A percentile compares a stretch with the other conserved stretches of the same genome.
Evolutionary conservation across 2,797 vertebrate species (phyloP).

Genomic region (Spinibarbus caldwelli): DNA sequence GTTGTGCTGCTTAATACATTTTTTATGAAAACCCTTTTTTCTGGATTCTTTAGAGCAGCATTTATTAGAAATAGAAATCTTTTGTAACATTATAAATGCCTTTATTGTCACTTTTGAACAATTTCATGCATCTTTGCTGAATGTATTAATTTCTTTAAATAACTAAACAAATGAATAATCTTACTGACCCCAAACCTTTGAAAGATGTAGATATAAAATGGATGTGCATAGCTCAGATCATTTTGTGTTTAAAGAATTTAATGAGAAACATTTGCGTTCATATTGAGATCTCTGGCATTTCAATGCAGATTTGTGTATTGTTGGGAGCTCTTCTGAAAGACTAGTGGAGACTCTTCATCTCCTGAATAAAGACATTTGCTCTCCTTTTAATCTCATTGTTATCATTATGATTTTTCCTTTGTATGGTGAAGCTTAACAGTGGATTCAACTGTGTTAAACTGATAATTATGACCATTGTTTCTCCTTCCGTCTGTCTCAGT

Average conservation of each 20-base stretch:
- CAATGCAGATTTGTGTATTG: background rate
- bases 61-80: background rate
- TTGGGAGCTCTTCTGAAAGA: background rate
- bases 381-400: background rate
- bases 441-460: constrained; percentile 8
- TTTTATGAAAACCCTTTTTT: too few species aligned
- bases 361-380: background rate
- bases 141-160: background rate
- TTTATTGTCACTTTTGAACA: background rate
- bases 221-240: too few species aligned
- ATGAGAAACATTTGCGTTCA: background rate
- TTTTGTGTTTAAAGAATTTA: too few species aligned
- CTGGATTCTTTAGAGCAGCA: background rate
- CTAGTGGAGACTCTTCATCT: background rate
- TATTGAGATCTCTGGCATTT: background rate
- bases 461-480: constrained; percentile 7
- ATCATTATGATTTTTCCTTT: background rate
- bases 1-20: too few species aligned
- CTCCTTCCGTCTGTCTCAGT: constrained; percentile 2
- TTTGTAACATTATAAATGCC: background rate
- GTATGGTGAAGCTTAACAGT: background rate
- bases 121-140: background rate
- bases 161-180: background rate
- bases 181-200: background rate
- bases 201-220: background rate